phyloP scores from a whole-genome alignment of 2,888 invertebrate species.

The Actias luna region DNA sequence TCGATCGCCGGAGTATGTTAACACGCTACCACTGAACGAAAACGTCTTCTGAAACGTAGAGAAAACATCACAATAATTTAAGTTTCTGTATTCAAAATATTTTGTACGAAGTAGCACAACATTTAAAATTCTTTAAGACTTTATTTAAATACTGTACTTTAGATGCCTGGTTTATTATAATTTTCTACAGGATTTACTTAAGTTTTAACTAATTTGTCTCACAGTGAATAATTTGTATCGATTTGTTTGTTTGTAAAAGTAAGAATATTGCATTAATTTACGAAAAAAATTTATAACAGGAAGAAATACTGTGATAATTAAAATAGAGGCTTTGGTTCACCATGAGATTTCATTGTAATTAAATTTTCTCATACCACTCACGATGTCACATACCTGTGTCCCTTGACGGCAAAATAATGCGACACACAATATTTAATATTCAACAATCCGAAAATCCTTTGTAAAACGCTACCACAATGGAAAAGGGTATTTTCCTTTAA shows the following conservation, averaged over 20 bases:
- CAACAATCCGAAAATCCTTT: slow-evolving; percentile 79
- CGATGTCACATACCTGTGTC: slow-evolving; percentile 52
- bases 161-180: neutral
- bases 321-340: neutral
- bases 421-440: slow-evolving; percentile 77
- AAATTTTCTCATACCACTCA: slow-evolving; percentile 45
- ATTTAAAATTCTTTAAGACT: neutral
- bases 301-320: neutral
- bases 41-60: neutral
- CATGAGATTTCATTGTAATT: slow-evolving; percentile 14
- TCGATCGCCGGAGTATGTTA: too few relatives aligned
- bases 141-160: neutral
- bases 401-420: slow-evolving; percentile 72
- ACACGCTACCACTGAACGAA: neutral
- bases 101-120: neutral
- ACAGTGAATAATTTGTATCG: neutral
- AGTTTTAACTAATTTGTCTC: neutral
- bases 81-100: neutral
- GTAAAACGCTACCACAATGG: slow-evolving; percentile 74
- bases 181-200: neutral
- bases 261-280: neutral
- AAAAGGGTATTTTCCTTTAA: slow-evolving; percentile 80
- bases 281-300: neutral
- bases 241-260: neutral
- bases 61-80: neutral